These are phyloP conservation scores for Drosophila lacicola DNA, from an alignment of 2,888 invertebrate genomes.

Conservation along the genomic window DNA sequence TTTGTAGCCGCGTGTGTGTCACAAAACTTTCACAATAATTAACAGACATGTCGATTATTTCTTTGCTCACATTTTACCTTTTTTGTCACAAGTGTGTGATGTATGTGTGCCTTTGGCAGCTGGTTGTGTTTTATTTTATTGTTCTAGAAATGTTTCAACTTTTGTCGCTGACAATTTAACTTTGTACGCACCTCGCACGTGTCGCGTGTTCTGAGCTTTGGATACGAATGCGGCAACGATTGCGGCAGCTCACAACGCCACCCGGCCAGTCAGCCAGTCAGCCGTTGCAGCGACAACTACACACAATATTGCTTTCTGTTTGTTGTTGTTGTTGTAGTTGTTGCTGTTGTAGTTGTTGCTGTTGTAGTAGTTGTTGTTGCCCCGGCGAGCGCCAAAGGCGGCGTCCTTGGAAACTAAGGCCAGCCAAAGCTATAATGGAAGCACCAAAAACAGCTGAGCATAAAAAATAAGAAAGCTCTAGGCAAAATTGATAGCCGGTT, in stretches of 20 bases:
- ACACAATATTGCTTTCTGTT: slow-evolving; percentile 22
- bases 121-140: slow-evolving; percentile 51
- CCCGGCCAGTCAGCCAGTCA: slow-evolving; percentile 42
- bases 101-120: slow-evolving; percentile 38
- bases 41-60: slow-evolving; percentile 80
- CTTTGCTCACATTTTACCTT: slow-evolving; percentile 72
- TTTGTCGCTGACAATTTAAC: slow-evolving; percentile 66
- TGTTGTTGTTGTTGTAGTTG: slow-evolving; percentile 9
- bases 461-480: slow-evolving; percentile 31
- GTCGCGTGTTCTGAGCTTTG: slow-evolving; percentile 68
- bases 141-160: slow-evolving; percentile 65
- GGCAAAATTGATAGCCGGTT: background rate
- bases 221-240: slow-evolving; percentile 63
- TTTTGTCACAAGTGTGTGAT: slow-evolving; percentile 29
- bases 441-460: slow-evolving; percentile 45
- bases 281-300: slow-evolving; percentile 64
- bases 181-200: slow-evolving; percentile 71
- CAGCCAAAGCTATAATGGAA: slow-evolving; percentile 42
- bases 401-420: slow-evolving; percentile 69
- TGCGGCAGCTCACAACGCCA: slow-evolving; percentile 23
- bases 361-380: slow-evolving; percentile 14
- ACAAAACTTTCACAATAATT: slow-evolving; percentile 77
- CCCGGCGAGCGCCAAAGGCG: slow-evolving; percentile 65
- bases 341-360: slow-evolving; percentile 10
- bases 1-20: slow-evolving; percentile 53